Percentiles rank a stretch among this genome's conserved stretches.
Conservation (phyloP, 2,113 vertebrate genomes). For the Mugil cephalus region DNA sequence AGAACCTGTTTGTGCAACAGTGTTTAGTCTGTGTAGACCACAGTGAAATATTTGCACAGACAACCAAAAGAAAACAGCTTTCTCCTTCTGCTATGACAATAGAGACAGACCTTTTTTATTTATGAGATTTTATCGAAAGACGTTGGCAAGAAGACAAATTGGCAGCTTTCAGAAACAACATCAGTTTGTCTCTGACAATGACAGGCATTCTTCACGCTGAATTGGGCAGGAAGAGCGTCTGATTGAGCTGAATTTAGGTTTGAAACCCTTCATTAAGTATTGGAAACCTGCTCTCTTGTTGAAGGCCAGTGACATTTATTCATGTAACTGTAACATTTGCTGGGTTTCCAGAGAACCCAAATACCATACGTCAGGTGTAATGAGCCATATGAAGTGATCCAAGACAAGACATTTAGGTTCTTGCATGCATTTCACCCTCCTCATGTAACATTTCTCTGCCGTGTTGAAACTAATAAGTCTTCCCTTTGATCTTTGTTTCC, state of each 20-base stretch:
- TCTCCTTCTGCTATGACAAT: constrained; percentile 42
- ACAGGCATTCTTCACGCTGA: constrained; percentile 5
- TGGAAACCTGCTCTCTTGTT: not conserved
- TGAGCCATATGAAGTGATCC: not conserved
- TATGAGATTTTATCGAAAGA: constrained; percentile 33
- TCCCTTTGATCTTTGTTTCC: not conserved
- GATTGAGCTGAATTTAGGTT: not conserved
- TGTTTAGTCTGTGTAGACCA: constrained; percentile 48
- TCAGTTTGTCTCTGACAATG: constrained; percentile 13
- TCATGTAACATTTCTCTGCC: not conserved
- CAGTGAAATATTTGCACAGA: constrained; percentile 42
- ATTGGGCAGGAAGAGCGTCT: not conserved
- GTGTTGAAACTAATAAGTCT: not conserved
- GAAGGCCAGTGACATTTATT: not conserved
- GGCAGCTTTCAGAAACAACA: constrained; percentile 23
- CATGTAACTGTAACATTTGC: not conserved
- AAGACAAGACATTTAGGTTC: not conserved
- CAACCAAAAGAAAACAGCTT: constrained; percentile 19
- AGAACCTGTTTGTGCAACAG: constrained; percentile 13
- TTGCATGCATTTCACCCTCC: not conserved
- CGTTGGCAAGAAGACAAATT: constrained; percentile 8
- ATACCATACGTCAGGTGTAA: not conserved
- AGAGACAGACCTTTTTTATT: constrained; percentile 31
- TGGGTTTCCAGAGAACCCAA: not conserved
- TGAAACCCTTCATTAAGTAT: not conserved